phyloP scores from a whole-genome alignment of 2,888 invertebrate species.

The Eristalinus sepulchralis region DNA sequence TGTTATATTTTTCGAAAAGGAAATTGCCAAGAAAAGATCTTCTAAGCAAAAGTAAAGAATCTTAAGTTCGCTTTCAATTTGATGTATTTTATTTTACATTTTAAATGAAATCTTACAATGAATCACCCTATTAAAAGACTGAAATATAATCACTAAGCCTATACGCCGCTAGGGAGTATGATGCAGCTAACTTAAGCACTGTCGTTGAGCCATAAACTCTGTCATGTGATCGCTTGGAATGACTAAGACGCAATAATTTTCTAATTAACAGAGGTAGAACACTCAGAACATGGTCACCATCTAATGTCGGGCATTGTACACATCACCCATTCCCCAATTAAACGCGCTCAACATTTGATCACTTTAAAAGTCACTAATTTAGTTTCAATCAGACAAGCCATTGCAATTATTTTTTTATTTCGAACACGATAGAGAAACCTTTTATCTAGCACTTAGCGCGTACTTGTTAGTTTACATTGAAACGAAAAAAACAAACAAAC shows the following conservation, averaged over 20 bases:
- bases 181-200: background rate
- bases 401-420: background rate
- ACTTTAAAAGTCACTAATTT: background rate
- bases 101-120: too few species aligned
- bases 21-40: too few species aligned
- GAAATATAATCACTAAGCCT: too few species aligned
- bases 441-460: slow-evolving; percentile 5
- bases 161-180: too few species aligned
- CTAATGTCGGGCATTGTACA: background rate
- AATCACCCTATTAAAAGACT: too few species aligned
- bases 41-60: too few species aligned
- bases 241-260: background rate
- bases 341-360: background rate
- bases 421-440: background rate
- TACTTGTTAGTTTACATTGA: slow-evolving; percentile 21
- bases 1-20: too few species aligned
- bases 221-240: background rate
- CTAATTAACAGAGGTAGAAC: background rate
- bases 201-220: background rate
- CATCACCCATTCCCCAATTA: background rate
- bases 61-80: too few species aligned
- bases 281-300: background rate
- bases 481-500: background rate
- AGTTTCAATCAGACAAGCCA: background rate
- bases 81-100: too few species aligned